These are phyloP conservation scores for Mirza zaza DNA, from an alignment of 2,113 vertebrate genomes.

Conservation along the genomic window DNA sequence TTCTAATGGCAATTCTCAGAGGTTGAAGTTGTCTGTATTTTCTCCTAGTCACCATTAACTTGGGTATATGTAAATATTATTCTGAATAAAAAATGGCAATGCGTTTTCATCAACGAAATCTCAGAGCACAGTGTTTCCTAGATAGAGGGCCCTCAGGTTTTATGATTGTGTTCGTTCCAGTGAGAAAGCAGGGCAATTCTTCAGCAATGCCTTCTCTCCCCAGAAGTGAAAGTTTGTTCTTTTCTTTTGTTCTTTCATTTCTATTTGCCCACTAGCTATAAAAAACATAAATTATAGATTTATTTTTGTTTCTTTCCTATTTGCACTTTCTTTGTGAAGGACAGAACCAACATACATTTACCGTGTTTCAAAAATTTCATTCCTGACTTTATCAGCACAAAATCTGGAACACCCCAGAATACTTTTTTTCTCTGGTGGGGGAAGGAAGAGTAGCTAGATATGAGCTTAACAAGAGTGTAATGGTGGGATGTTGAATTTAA, in stretches of 20 bases:
- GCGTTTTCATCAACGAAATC: not conserved
- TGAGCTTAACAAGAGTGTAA: not conserved
- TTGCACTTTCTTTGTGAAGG: not conserved
- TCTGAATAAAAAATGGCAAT: not conserved
- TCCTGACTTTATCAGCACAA: not conserved
- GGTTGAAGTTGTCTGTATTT: not conserved
- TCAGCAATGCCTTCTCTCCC: not conserved
- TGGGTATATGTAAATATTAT: not conserved
- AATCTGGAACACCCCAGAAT: not conserved
- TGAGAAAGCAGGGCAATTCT: not conserved
- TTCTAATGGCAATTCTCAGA: not conserved
- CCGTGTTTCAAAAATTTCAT: not conserved
- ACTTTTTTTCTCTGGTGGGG: not conserved
- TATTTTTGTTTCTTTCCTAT: not conserved
- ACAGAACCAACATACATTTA: not conserved
- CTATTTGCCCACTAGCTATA: not conserved
- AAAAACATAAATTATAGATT: not conserved
- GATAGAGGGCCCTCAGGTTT: not conserved
- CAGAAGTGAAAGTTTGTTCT: not conserved
- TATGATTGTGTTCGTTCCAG: not conserved
- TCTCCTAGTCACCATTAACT: not conserved
- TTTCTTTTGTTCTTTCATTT: not conserved
- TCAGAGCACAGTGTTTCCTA: not conserved
- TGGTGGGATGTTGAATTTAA: not conserved
- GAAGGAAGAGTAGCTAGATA: not conserved